Conservation (phyloP, 1,140 invertebrate genomes). For the Dryas iulia region DNA sequence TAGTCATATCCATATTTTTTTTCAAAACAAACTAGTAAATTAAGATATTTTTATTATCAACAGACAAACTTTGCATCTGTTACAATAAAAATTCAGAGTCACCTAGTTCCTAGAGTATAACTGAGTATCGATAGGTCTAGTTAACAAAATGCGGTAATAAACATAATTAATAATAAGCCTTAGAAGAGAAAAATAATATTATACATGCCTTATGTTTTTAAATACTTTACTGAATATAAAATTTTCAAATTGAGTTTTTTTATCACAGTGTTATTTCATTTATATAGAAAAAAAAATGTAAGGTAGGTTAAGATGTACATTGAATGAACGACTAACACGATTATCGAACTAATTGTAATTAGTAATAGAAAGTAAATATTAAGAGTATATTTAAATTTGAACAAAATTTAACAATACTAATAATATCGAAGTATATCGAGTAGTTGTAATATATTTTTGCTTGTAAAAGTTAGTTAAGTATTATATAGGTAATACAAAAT, state of each 20-base stretch:
- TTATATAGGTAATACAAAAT: too few species aligned
- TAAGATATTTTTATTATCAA: background rate
- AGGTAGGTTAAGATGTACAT: too few species aligned
- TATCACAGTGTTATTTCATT: background rate
- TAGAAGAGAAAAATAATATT: background rate
- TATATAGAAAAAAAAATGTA: too few species aligned
- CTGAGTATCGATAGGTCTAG: conserved; percentile 7
- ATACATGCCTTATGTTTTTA: background rate
- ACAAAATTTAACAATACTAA: too few species aligned
- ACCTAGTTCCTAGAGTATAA: conserved; percentile 55
- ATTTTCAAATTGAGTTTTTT: background rate
- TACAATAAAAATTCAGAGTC: conserved; percentile 48
- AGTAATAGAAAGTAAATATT: too few species aligned
- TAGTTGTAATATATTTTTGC: too few species aligned
- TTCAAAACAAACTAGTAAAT: background rate
- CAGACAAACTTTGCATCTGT: background rate
- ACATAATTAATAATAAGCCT: background rate
- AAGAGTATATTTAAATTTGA: too few species aligned
- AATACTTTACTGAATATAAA: background rate
- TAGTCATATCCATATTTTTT: background rate
- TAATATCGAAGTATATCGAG: too few species aligned
- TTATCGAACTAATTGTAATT: too few species aligned
- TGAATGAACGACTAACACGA: too few species aligned
- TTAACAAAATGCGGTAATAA: background rate
- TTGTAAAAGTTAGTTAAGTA: too few species aligned